Percentiles rank a stretch among this genome's conserved stretches.
phyloP scores from a whole-genome alignment of 2,113 vertebrate genomes.

The Malurus alboscapulatus region DNA sequence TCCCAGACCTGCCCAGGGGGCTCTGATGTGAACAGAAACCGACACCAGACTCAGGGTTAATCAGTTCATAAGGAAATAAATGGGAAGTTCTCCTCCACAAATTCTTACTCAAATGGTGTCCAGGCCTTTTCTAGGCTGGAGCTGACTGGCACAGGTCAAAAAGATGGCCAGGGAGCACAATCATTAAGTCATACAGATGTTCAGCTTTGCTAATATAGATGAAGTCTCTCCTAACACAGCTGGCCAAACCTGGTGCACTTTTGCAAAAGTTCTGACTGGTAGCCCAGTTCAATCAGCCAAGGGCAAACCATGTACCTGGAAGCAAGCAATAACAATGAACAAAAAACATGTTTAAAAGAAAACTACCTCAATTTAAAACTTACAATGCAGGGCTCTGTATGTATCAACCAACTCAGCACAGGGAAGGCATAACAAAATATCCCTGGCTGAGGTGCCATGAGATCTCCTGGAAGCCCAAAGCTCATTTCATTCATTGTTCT shows the following conservation, averaged over 20 bases:
- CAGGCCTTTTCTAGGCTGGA: background rate
- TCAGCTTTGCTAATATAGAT: background rate
- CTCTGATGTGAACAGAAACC: background rate
- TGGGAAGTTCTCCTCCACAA: background rate
- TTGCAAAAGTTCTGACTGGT: background rate
- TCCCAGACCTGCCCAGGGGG: background rate
- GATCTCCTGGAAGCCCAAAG: background rate
- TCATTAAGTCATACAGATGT: background rate
- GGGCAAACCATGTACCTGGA: background rate
- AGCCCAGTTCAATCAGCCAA: background rate
- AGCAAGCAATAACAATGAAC: background rate
- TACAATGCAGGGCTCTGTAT: background rate
- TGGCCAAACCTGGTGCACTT: background rate
- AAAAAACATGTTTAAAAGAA: background rate
- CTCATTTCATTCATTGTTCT: background rate
- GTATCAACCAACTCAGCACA: background rate
- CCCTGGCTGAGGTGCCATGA: background rate
- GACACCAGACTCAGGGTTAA: background rate
- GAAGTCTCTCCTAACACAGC: background rate
- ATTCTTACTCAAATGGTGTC: background rate
- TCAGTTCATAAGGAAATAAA: background rate
- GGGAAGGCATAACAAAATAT: background rate
- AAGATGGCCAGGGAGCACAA: background rate
- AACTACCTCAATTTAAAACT: background rate
- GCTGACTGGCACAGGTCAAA: background rate